A percentile compares a stretch with the other conserved stretches of the same genome.
phyloP scores from a whole-genome alignment of 1,140 invertebrate genomes.

The Semibalanus balanoides region DNA sequence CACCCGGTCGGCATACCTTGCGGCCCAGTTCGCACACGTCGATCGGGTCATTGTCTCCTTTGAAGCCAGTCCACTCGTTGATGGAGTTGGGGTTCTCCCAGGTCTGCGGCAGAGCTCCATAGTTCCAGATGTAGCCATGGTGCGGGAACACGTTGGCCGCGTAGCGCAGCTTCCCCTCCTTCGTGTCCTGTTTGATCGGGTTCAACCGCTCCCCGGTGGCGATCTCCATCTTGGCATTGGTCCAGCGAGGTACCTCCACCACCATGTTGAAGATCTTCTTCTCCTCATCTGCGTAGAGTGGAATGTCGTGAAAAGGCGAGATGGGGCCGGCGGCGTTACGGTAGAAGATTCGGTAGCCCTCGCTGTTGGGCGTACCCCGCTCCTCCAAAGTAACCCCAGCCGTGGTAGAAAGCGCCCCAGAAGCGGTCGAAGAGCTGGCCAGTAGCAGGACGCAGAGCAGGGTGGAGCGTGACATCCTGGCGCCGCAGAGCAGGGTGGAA shows the following conservation, averaged over 20 bases:
- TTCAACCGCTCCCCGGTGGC: slow-evolving; percentile 76
- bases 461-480: no score
- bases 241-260: slow-evolving; percentile 97
- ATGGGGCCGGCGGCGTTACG: slow-evolving; percentile 66
- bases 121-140: slow-evolving; percentile 99
- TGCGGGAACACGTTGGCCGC: slow-evolving; percentile 97
- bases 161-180: slow-evolving; percentile 88
- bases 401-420: slow-evolving; percentile 7
- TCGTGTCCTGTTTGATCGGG: slow-evolving; percentile 97
- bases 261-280: slow-evolving; percentile 87
- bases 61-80: slow-evolving; percentile 77
- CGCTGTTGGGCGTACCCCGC: slow-evolving; percentile 58
- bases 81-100: slow-evolving; percentile 94
- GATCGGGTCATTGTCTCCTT: slow-evolving; percentile 97
- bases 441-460: no score
- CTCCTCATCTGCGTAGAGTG: slow-evolving; percentile 62
- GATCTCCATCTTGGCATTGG: slow-evolving; percentile 99
- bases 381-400: slow-evolving; percentile 50
- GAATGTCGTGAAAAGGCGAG: slow-evolving; percentile 97
- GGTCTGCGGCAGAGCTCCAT: slow-evolving; percentile 96
- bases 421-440: no score
- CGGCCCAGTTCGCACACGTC: slow-evolving; percentile 96
- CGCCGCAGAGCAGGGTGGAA: no score
- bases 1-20: slow-evolving; percentile 46
- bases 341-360: slow-evolving; percentile 72